Evolutionary conservation across 2,797 vertebrate genomes (phyloP).

Genomic region (Ciconia nigra): DNA sequence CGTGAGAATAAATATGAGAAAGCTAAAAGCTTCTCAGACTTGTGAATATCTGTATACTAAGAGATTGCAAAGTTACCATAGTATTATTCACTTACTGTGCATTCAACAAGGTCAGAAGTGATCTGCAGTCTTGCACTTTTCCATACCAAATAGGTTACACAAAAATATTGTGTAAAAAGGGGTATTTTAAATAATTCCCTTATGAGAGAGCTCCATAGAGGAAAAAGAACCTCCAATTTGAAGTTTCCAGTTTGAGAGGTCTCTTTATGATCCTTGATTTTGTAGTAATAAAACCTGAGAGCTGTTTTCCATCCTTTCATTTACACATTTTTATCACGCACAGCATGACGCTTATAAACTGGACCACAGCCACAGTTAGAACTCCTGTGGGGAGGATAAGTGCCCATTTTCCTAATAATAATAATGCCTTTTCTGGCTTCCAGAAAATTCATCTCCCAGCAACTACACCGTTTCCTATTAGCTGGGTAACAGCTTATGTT

Average conservation of each 20-base stretch:
- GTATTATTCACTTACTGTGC: not conserved
- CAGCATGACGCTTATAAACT: constrained; percentile 2
- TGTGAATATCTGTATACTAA: not conserved
- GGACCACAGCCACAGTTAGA: constrained; percentile 4
- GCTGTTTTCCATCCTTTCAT: constrained; percentile 39
- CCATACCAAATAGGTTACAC: not conserved
- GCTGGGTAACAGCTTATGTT: not conserved
- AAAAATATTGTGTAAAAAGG: not conserved
- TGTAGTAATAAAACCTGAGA: constrained; percentile 24
- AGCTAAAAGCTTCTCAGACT: not conserved
- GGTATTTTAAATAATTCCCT: not conserved
- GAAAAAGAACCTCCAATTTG: not conserved
- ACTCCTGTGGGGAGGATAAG: not conserved
- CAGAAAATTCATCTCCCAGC: constrained; percentile 21
- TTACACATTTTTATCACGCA: constrained; percentile 20
- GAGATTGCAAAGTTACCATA: not conserved
- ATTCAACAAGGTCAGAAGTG: not conserved
- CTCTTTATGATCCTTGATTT: constrained; percentile 37
- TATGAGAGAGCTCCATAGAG: not conserved
- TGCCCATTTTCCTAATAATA: constrained; percentile 25
- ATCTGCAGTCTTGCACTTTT: not conserved
- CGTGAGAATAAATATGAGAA: not conserved
- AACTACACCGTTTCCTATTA: not conserved
- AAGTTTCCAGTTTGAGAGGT: not conserved
- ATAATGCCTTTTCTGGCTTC: not conserved